phyloP scores from a whole-genome alignment of 2,113 vertebrate species.

The Macrotus californicus region DNA sequence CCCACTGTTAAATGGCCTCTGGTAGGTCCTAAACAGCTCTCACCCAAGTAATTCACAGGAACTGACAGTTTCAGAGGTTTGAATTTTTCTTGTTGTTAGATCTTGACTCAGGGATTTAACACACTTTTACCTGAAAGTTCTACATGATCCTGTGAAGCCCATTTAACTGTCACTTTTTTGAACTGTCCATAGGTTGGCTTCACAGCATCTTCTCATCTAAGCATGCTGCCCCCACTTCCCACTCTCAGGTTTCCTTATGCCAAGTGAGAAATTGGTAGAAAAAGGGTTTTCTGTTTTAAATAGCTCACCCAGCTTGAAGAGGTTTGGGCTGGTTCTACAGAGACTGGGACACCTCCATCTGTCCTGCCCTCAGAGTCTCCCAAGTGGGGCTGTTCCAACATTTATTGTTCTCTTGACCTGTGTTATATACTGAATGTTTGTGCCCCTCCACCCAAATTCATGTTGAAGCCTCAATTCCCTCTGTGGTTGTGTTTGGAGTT shows the following conservation, averaged over 20 bases:
- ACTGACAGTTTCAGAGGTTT: not conserved
- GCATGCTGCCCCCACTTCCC: not conserved
- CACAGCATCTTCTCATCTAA: not conserved
- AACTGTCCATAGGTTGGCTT: not conserved
- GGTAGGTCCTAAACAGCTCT: not conserved
- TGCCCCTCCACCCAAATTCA: not conserved
- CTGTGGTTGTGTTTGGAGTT: not conserved
- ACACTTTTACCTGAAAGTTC: not conserved
- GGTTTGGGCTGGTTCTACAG: not conserved
- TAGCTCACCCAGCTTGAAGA: not conserved
- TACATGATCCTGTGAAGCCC: not conserved
- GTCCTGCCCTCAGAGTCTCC: not conserved
- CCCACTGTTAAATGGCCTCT: not conserved
- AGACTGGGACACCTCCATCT: not conserved
- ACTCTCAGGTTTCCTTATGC: not conserved
- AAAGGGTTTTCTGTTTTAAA: not conserved
- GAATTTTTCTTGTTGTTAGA: not conserved
- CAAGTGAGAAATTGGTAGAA: not conserved
- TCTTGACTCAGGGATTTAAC: not conserved
- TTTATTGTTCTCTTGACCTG: not conserved
- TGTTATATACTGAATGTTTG: not conserved
- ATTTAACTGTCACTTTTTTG: not conserved
- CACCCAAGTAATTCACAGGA: not conserved
- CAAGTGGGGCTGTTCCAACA: not conserved
- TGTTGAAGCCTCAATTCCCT: not conserved